A percentile compares a stretch with the other conserved stretches of the same genome.
Conservation (phyloP, 1,140 invertebrate species). For the Sesamia nonagrioides region DNA sequence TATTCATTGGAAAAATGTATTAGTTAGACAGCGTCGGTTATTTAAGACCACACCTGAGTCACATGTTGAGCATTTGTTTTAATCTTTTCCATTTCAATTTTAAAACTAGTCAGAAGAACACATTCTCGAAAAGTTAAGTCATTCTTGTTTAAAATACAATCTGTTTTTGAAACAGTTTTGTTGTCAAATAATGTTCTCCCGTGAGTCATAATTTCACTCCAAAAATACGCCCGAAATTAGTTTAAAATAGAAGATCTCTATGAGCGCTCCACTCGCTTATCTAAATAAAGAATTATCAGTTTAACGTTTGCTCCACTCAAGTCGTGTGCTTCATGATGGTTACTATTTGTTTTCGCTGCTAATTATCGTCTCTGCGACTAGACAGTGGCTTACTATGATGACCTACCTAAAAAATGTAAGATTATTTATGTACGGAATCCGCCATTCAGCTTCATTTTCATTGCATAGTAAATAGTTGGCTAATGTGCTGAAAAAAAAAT, state of each 20-base stretch:
- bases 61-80: constrained; percentile 12
- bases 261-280: constrained; percentile 49
- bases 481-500: neutral
- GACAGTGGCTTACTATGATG: constrained; percentile 55
- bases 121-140: constrained; percentile 35
- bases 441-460: constrained; percentile 1
- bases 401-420: constrained; percentile 67
- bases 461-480: neutral
- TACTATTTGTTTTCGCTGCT: constrained; percentile 47
- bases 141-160: constrained; percentile 34
- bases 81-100: constrained; percentile 36
- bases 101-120: constrained; percentile 13
- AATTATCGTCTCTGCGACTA: constrained; percentile 27
- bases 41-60: constrained; percentile 31
- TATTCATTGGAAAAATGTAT: constrained; percentile 27
- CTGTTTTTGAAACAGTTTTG: constrained; percentile 32
- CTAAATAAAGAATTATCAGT: constrained; percentile 60
- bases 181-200: constrained; percentile 34
- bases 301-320: constrained; percentile 51
- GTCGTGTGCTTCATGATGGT: constrained; percentile 49
- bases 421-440: constrained; percentile 23
- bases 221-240: constrained; percentile 55
- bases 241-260: constrained; percentile 52
- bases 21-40: constrained; percentile 24
- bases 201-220: constrained; percentile 50